Evolutionary conservation across 1,140 invertebrate species (phyloP).

Genomic region (Hyles euphorbiae): DNA sequence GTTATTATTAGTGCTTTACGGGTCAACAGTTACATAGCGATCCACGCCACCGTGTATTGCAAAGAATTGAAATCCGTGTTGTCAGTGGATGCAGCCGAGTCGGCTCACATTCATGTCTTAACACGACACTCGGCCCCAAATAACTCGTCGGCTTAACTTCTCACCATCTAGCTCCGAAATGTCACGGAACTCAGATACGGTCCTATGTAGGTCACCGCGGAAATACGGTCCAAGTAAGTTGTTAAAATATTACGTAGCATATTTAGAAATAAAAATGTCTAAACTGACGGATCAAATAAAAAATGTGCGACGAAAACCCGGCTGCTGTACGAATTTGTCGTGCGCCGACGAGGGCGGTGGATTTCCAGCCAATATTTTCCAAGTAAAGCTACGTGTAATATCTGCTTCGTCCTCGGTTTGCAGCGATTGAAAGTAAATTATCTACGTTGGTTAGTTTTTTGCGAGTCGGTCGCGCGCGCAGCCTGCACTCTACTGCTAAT

Average conservation of each 20-base stretch:
- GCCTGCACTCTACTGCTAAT: conserved; percentile 38
- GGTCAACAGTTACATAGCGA: conserved; percentile 32
- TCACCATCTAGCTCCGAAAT: too few relatives aligned
- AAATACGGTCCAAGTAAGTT: too few relatives aligned
- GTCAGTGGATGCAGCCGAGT: conserved; percentile 3
- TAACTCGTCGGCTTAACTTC: too few relatives aligned
- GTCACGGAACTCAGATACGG: too few relatives aligned
- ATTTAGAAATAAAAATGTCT: too few relatives aligned
- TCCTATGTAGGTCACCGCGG: too few relatives aligned
- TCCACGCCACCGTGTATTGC: conserved; percentile 22
- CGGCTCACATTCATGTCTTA: neutral
- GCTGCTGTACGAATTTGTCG: conserved; percentile 14
- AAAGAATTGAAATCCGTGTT: conserved; percentile 28
- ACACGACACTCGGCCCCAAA: too few relatives aligned
- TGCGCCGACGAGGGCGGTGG: conserved; percentile 20
- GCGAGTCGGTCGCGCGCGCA: conserved; percentile 11
- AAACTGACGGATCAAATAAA: conserved; percentile 14
- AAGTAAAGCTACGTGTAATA: conserved; percentile 33
- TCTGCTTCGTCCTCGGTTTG: conserved; percentile 20
- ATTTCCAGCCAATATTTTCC: conserved; percentile 28
- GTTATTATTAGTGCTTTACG: conserved; percentile 45
- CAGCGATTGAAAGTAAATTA: conserved; percentile 58
- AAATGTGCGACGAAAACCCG: conserved; percentile 12
- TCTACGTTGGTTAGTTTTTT: conserved; percentile 34
- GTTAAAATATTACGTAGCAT: too few relatives aligned